Evolutionary conservation across 2,888 invertebrate genomes (phyloP), one percentile per base, ranked within the genome.

Genomic region (Pterostichus niger): DNA sequence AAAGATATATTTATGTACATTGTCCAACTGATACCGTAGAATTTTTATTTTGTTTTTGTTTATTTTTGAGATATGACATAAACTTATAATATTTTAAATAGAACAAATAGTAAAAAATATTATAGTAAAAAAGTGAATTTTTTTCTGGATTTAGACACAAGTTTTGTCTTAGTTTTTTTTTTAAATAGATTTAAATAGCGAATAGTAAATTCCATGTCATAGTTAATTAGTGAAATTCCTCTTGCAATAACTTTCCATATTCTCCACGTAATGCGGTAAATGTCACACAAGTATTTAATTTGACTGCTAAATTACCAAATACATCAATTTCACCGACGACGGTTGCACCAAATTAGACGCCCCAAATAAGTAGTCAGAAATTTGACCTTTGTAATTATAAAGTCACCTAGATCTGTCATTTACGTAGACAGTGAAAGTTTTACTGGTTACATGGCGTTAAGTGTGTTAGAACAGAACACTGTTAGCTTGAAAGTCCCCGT

Each of bases 351-450:
- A 76, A 76, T 76, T 76, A 54, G 76, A 49, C 56, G 76, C n/a
- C 52, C 76, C 54, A 56, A 54, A 77, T 77, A 64, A 80, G 80
- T 80, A 61, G 49, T 49, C 68, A 49, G 31, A 49, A 52, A 73
- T 73, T 52, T 73, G 73, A 81, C 81, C 81, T 81, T 81, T 81
- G 73, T 56, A 81, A 81, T 81, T 81, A 81, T 68, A 75, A 35
- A 81, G 71, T 81, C 81, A 73, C 81, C 81, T 81, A 81, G 81
- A 81, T 81, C 73, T 81, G 81, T 81, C 81, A 81, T 64, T 81
- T 73, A 40, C 31, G 24, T 9, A 81, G 73, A 73, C 81, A 81
- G 81, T 73, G 81, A 81, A 81, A 81, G 81, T 81, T 64, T 40
- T 35, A 59, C 40, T 71, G 59, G 71, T 71, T 71, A 17, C 71